Evolutionary conservation across 2,797 vertebrate species (phyloP).

Genomic region (Syndactyla subalaris): DNA sequence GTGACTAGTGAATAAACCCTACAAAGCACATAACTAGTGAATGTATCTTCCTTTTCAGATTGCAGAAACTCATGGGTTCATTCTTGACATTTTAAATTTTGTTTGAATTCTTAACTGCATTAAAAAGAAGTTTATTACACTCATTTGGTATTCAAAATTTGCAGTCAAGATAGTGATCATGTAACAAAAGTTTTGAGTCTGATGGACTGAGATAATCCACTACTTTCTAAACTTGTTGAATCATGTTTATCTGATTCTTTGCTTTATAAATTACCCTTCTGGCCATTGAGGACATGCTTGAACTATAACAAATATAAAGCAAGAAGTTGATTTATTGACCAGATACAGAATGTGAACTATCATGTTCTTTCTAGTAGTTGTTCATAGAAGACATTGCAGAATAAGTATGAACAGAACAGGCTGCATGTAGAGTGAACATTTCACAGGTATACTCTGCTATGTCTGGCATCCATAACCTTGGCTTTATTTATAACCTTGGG

Average conservation of each 20-base stretch:
- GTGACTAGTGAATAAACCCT: neutral
- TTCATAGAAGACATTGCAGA: neutral
- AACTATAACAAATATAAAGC: neutral
- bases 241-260: neutral
- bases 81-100: neutral
- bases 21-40: fast-evolving
- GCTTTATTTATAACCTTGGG: neutral
- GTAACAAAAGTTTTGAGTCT: neutral
- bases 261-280: neutral
- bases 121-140: neutral
- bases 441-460: neutral
- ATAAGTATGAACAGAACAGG: neutral
- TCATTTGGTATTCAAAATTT: neutral
- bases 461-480: neutral
- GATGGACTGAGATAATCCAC: neutral
- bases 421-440: neutral
- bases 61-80: neutral
- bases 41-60: neutral
- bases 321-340: neutral
- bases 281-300: neutral
- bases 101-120: neutral
- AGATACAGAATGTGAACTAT: neutral
- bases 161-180: neutral
- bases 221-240: neutral
- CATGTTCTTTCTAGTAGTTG: neutral